Percentiles rank a stretch among this genome's conserved stretches.
Conservation (phyloP, 2,113 vertebrate genomes). For the Craseonycteris thonglongyai region DNA sequence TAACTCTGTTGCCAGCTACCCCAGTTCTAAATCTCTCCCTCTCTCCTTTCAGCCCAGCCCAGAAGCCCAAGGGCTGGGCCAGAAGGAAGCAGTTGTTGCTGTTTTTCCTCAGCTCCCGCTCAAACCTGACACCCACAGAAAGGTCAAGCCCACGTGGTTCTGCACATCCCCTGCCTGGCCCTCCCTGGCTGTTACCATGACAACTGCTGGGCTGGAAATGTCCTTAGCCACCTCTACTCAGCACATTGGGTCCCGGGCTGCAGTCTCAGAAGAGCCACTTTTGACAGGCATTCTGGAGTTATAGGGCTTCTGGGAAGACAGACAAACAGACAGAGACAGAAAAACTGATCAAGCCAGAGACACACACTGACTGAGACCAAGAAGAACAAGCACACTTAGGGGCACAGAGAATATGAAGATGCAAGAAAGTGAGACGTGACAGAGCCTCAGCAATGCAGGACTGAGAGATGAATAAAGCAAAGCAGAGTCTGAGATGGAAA, state of each 20-base stretch:
- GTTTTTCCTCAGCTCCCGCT: constrained; percentile 29
- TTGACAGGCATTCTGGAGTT: not conserved
- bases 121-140: constrained; percentile 59
- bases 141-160: constrained; percentile 60
- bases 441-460: not conserved
- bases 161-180: constrained; percentile 28
- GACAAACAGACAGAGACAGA: not conserved
- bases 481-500: not conserved
- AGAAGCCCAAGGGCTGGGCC: not conserved
- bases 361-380: not conserved
- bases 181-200: constrained; percentile 63
- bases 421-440: not conserved
- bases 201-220: constrained; percentile 41
- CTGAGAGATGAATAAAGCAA: not conserved
- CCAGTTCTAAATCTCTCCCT: not conserved
- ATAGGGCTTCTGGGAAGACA: not conserved
- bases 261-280: constrained; percentile 22
- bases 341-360: not conserved
- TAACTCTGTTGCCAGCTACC: not conserved
- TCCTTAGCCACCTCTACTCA: constrained; percentile 27
- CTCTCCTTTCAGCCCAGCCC: not conserved
- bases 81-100: constrained; percentile 31
- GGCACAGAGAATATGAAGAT: not conserved
- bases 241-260: not conserved
- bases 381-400: not conserved